These are phyloP conservation scores for Anguilla megastoma DNA, from an alignment of 2,797 vertebrate genomes.

Conservation along the genomic window DNA sequence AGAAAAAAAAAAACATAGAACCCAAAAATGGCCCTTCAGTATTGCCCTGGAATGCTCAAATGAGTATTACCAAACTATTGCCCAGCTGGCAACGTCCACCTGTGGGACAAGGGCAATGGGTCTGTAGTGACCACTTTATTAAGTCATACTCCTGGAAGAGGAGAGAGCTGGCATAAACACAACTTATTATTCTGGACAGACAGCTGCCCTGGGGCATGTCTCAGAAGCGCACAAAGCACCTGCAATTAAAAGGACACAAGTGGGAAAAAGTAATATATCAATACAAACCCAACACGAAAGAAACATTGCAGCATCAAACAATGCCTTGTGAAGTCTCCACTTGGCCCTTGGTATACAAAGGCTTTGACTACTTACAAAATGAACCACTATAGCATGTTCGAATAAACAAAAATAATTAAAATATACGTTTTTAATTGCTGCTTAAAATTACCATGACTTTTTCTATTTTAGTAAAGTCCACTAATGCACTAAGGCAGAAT, in stretches of 20 bases:
- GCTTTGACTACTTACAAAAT: not conserved
- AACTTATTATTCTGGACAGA: constrained; percentile 24
- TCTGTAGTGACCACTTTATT: too few species aligned
- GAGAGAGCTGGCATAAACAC: not conserved
- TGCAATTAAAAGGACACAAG: constrained; percentile 37
- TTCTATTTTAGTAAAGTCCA: not conserved
- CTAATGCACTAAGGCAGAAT: not conserved
- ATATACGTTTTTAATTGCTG: not conserved
- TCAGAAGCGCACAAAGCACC: constrained; percentile 33
- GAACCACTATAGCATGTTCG: not conserved
- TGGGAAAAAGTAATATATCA: not conserved
- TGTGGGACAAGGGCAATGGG: too few species aligned
- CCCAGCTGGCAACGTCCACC: too few species aligned
- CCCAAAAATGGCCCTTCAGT: too few species aligned
- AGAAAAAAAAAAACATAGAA: too few species aligned
- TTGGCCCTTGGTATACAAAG: not conserved
- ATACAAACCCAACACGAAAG: not conserved
- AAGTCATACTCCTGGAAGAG: not conserved
- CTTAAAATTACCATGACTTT: not conserved
- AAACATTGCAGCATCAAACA: not conserved
- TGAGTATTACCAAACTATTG: too few species aligned
- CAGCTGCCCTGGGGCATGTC: constrained; percentile 31
- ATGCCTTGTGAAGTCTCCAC: constrained; percentile 6
- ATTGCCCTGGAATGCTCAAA: too few species aligned
- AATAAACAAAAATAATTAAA: not conserved